Evolutionary conservation across 2,888 invertebrate genomes (phyloP), one percentile per base, ranked within the genome.

Genomic region (Plagodis pulveraria): DNA sequence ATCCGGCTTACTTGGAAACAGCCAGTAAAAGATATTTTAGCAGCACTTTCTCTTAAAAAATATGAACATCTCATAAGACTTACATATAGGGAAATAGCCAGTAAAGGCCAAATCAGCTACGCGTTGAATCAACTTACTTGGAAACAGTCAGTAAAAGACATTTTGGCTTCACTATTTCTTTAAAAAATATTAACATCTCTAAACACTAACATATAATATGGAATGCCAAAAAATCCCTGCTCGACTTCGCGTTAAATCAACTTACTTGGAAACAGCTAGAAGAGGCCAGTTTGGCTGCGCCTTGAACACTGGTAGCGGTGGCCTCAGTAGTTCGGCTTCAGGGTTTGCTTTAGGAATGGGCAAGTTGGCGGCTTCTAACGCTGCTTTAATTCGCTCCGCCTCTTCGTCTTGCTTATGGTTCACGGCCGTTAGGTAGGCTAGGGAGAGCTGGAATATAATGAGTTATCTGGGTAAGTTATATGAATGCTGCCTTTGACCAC

Each of bases 271-370:
- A 0, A 99, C 97, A 0, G 99, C 98, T 33, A 99, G 91, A 8
- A 99, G 87, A 0, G 99, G 99, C 99, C 99, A 99, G 86, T 99
- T 99, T 51, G 96, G 96, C 84, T 99, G 99, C n/a, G 97, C 96
- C 73, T 96, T 95, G 68, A 95, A 95, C 50, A 99, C 96, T 0
- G 99, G 99, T 12, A 97, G 95, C 0, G 99, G 98, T 0, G 99
- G 99, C 59, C 96, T 94, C 34, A 99, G 91, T 50, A 98, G 93
- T 65, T 93, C 93, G 0, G 98, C 98, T 71, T 95, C 93, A 0
- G 96, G 95, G 76, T 96, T 95, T 0, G 97, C 92, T 54, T 95
- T 95, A 0, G 97, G 97, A 5, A 94, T 83, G 9, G 94, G 93
- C n/a, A 87, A 69, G 11, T 92, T 93, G 5, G 95, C 95, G 0